Evolutionary conservation across 1,140 invertebrate species (phyloP).

Genomic region (Adoxophyes honmai): DNA sequence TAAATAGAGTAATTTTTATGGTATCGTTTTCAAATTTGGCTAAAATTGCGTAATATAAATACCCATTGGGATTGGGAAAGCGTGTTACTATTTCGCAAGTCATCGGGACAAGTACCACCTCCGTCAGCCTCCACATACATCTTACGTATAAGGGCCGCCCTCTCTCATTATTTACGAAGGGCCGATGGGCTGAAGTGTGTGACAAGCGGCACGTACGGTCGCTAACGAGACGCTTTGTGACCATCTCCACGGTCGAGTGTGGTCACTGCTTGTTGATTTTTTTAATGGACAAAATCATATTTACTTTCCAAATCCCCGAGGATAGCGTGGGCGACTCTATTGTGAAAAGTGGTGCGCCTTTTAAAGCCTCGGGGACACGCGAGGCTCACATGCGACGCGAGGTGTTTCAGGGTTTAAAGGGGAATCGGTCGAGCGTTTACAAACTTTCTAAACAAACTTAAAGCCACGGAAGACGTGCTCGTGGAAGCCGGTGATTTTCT

Average conservation of each 20-base stretch:
- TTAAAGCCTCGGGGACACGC: constrained; percentile 48
- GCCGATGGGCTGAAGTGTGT: constrained; percentile 71
- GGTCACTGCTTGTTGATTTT: constrained; percentile 67
- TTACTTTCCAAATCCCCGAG: constrained; percentile 49
- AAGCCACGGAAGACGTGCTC: constrained; percentile 17
- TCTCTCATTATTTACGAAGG: constrained; percentile 75
- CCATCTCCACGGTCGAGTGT: constrained; percentile 56
- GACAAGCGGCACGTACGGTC: constrained; percentile 69
- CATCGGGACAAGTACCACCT: constrained; percentile 21
- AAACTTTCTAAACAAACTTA: constrained; percentile 34
- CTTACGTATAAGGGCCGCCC: constrained; percentile 44
- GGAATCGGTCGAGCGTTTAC: constrained; percentile 27
- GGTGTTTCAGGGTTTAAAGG: constrained; percentile 27
- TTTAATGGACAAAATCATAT: constrained; percentile 75
- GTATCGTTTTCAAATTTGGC: background rate
- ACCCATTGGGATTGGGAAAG: background rate
- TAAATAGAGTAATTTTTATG: background rate
- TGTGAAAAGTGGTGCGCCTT: constrained; percentile 44
- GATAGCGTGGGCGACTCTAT: constrained; percentile 31
- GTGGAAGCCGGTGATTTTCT: constrained; percentile 3
- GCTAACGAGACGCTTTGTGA: constrained; percentile 76
- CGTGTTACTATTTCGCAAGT: constrained; percentile 4
- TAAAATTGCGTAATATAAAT: too few relatives aligned
- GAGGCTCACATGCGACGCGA: constrained; percentile 37
- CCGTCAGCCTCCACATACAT: constrained; percentile 23